phyloP scores from a whole-genome alignment of 2,888 invertebrate genomes.

The Perithous albicinctus region DNA sequence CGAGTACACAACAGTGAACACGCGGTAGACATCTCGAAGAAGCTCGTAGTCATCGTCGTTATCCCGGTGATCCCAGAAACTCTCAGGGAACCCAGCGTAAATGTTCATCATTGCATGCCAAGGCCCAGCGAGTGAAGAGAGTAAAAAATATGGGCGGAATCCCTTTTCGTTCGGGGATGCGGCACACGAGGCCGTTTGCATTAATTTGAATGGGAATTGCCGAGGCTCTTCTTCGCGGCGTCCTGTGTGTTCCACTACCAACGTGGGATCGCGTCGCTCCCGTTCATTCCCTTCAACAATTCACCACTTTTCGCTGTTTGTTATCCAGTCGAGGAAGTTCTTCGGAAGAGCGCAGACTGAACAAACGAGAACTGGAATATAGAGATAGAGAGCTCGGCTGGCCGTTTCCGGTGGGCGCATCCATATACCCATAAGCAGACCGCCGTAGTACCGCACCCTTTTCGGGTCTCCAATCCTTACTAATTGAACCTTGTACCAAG shows the following conservation, averaged over 20 bases:
- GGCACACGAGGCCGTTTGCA: slow-evolving; percentile 76
- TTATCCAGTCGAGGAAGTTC: slow-evolving; percentile 67
- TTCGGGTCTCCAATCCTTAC: slow-evolving; percentile 9
- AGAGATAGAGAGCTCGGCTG: slow-evolving; percentile 39
- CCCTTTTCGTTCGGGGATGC: slow-evolving; percentile 72
- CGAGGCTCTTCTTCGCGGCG: slow-evolving; percentile 66
- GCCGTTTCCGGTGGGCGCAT: slow-evolving; percentile 50
- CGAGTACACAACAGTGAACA: not conserved
- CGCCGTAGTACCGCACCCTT: slow-evolving; percentile 28
- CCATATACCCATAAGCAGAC: slow-evolving; percentile 44
- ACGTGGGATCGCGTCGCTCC: slow-evolving; percentile 43
- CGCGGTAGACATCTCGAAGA: slow-evolving; percentile 48
- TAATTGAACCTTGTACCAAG: slow-evolving; percentile 56
- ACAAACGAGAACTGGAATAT: slow-evolving; percentile 54
- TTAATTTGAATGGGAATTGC: slow-evolving; percentile 81
- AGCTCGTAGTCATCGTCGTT: slow-evolving; percentile 26
- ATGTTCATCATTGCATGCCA: slow-evolving; percentile 75
- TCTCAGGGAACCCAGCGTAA: slow-evolving; percentile 62
- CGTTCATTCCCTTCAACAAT: slow-evolving; percentile 67
- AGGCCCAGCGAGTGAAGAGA: slow-evolving; percentile 47
- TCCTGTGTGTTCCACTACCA: slow-evolving; percentile 54
- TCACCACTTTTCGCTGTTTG: slow-evolving; percentile 75
- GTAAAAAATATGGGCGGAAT: slow-evolving; percentile 71
- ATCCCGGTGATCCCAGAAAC: slow-evolving; percentile 42
- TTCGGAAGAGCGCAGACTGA: slow-evolving; percentile 39